Conservation (phyloP, 2,113 vertebrate species). For the Sinocyclocheilus rhinocerous region DNA sequence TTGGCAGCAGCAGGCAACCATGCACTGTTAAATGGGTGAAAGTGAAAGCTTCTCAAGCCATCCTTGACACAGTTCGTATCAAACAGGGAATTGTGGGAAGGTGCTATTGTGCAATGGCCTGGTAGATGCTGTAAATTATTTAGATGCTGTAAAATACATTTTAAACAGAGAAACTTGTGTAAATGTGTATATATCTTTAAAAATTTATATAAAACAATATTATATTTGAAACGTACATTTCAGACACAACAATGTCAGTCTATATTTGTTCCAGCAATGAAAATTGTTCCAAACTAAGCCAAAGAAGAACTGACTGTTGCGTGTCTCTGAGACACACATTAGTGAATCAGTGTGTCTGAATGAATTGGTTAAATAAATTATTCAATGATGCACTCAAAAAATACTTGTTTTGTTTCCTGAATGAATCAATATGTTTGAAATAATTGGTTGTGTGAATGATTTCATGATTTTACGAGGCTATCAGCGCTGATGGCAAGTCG, state of each 20-base stretch:
- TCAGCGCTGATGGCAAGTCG: too few species aligned
- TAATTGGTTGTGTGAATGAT: too few species aligned
- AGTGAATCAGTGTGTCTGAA: neutral
- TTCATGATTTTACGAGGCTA: too few species aligned
- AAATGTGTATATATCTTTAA: neutral
- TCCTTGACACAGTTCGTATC: neutral
- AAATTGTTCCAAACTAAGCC: neutral
- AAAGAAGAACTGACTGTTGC: neutral
- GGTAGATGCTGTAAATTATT: neutral
- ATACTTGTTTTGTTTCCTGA: too few species aligned
- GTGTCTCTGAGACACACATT: neutral
- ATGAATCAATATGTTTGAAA: too few species aligned
- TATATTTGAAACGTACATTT: neutral
- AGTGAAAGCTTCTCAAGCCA: constrained; percentile 9
- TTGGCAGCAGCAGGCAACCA: neutral
- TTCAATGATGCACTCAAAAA: too few species aligned
- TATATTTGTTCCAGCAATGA: neutral
- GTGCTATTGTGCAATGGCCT: neutral
- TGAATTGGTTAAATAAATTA: too few species aligned
- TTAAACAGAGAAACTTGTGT: neutral
- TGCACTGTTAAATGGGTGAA: constrained; percentile 8
- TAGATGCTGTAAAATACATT: neutral
- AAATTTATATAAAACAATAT: neutral
- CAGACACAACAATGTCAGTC: neutral
- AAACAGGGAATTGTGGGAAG: constrained; percentile 1